Evolutionary conservation across 2,888 invertebrate species (phyloP).

Genomic region (Dolomedes plantarius): DNA sequence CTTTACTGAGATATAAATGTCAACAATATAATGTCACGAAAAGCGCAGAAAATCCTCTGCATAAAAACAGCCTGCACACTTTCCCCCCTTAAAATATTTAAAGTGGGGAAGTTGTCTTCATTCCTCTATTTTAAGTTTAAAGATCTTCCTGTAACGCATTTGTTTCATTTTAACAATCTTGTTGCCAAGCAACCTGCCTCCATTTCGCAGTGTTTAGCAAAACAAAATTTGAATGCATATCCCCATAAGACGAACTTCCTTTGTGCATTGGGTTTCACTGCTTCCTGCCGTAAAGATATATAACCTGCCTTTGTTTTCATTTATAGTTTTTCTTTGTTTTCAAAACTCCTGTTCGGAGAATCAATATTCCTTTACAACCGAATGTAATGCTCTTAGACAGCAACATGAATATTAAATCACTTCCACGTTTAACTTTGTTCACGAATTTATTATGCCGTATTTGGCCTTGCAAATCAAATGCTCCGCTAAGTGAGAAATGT

Average conservation of each 20-base stretch:
- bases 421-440: no score
- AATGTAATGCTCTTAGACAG: not conserved
- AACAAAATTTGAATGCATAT: not conserved
- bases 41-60: no score
- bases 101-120: no score
- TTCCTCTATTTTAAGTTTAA: no score
- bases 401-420: not conserved
- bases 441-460: no score
- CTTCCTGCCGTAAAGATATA: not conserved
- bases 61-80: no score
- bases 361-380: not conserved
- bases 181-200: not conserved
- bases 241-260: not conserved
- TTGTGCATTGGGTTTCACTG: not conserved
- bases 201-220: not conserved
- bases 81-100: no score
- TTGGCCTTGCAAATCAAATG: no score
- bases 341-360: not conserved
- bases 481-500: no score
- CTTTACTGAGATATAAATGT: no score
- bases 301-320: conserved; percentile 4
- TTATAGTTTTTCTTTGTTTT: not conserved
- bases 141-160: no score
- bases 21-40: no score
- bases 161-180: not conserved